These are phyloP conservation scores for Drosophila murphyi DNA, from an alignment of 1,140 invertebrate species.

Conservation along the genomic window DNA sequence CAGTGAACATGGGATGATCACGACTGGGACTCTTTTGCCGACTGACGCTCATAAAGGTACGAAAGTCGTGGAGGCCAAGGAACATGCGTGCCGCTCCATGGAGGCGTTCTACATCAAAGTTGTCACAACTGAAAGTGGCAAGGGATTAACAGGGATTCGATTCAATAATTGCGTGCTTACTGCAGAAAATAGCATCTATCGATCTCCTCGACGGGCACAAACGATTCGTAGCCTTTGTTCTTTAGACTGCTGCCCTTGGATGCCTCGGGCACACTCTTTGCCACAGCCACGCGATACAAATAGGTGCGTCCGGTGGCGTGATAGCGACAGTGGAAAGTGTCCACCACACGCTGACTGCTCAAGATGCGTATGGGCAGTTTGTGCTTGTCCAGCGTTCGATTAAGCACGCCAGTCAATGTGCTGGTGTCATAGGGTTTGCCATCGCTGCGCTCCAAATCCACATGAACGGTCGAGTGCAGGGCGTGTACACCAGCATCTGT, in stretches of 20 bases:
- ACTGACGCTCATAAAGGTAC: conserved; percentile 86
- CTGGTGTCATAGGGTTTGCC: conserved; percentile 85
- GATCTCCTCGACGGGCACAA: conserved; percentile 72
- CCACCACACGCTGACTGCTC: conserved; percentile 86
- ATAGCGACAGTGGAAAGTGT: conserved; percentile 87
- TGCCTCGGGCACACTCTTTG: conserved; percentile 60
- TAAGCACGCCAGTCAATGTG: conserved; percentile 85
- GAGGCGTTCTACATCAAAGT: conserved; percentile 87
- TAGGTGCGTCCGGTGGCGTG: conserved; percentile 88
- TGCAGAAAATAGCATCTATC: conserved; percentile 77
- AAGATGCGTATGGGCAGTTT: conserved; percentile 86
- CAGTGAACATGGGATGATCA: conserved; percentile 84
- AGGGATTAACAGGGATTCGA: too few species aligned
- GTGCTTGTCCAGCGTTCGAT: conserved; percentile 86
- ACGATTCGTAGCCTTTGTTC: conserved; percentile 61
- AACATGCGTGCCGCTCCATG: conserved; percentile 86
- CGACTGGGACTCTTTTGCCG: conserved; percentile 80
- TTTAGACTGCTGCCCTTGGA: conserved; percentile 23
- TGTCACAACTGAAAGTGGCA: conserved; percentile 84
- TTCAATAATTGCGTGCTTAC: conserved; percentile 38
- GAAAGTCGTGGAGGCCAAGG: conserved; percentile 88
- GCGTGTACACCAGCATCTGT: conserved; percentile 91
- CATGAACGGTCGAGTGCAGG: conserved; percentile 87
- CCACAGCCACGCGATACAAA: conserved; percentile 87
- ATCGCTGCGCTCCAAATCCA: conserved; percentile 86